Conservation (phyloP, 2,113 vertebrate genomes). For the Poeciliopsis turrubarensis region DNA sequence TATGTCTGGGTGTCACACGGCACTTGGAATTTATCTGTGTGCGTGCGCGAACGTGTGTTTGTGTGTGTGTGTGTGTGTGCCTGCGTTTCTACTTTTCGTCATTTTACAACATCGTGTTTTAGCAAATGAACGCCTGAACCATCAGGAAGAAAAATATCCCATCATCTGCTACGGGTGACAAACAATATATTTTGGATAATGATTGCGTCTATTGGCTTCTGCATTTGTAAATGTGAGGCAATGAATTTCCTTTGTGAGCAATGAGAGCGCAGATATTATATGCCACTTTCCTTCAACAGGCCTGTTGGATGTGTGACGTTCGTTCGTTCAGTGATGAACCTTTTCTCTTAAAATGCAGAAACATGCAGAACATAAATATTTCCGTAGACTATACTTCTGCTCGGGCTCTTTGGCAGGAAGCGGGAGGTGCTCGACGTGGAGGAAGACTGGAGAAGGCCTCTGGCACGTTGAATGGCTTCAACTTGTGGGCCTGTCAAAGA, state of each 20-base stretch:
- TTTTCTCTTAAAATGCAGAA: conserved; percentile 11
- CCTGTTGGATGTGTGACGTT: conserved; percentile 40
- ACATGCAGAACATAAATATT: conserved; percentile 27
- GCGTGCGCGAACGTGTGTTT: not conserved
- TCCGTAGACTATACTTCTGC: conserved; percentile 16
- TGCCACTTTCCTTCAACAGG: conserved; percentile 60
- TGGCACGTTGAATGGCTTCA: conserved; percentile 46
- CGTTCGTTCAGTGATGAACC: conserved; percentile 46
- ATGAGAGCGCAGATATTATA: conserved; percentile 67
- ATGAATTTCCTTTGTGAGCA: conserved; percentile 69
- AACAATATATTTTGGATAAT: conserved; percentile 75
- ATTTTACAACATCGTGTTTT: conserved; percentile 76
- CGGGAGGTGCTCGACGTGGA: conserved; percentile 43
- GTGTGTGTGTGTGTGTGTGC: conserved; percentile 10
- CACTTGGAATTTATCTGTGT: conserved; percentile 51
- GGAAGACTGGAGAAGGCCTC: conserved; percentile 57
- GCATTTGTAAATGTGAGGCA: conserved; percentile 72
- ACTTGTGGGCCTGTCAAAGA: conserved; percentile 63
- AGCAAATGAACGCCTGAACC: conserved; percentile 76
- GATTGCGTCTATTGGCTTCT: conserved; percentile 69
- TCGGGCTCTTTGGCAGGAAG: conserved; percentile 28
- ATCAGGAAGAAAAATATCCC: conserved; percentile 71
- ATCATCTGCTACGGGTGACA: conserved; percentile 73
- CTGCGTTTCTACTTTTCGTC: conserved; percentile 62
- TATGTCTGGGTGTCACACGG: conserved; percentile 67